Base-by-base conservation (phyloP, 2,113 vertebrate species). In the Lagopus leucura region DNA sequence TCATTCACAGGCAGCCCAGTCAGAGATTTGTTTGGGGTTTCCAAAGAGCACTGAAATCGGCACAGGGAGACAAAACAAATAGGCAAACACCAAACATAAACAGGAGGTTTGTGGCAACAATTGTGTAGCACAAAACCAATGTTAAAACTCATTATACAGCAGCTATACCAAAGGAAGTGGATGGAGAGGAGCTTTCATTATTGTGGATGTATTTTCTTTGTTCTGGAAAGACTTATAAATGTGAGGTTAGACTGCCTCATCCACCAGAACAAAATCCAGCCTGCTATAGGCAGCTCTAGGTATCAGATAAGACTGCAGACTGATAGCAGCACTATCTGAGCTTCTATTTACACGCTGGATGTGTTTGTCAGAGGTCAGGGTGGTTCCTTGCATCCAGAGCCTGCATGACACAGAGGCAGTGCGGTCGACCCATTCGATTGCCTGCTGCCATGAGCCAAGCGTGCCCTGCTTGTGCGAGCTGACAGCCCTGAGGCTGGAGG, bases 21-120 rank as follows among this genome's bases (percentile, higher is more conserved):
- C 96, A 97, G 97, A 98, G 96, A 96, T 97, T 98, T 98, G 98
- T 98, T 98, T 98, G 98, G 98, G 97, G 97, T 98, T 98, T 98
- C 96, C 98, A 98, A 96, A 97, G 97, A 96, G 92, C 97, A 98
- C 97, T 97, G 97, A 97, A 97, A 96, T 97, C 97, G 96, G 95
- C 94, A 96, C 95, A 92, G 96, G 96, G 97, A 98, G 97, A 98
- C 97, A 98, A 98, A 98, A 98, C 97, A 98, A 98, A 98, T 97
- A 98, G 88, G 96, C 97, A 98, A 98, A 98, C 96, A 97, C 92
- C 93, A 97, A 97, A 98, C 92, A 97, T 97, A 98, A 98, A 97
- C 97, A 97, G 96, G 95, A 97, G 97, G 83, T 96, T 95, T 97
- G 92, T 93, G 75, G 88, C 93, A 95, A 92, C 94, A 93, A 96